These are phyloP conservation scores for Bradypodion ventrale DNA, from an alignment of 2,797 vertebrate genomes.

Conservation along the genomic window DNA sequence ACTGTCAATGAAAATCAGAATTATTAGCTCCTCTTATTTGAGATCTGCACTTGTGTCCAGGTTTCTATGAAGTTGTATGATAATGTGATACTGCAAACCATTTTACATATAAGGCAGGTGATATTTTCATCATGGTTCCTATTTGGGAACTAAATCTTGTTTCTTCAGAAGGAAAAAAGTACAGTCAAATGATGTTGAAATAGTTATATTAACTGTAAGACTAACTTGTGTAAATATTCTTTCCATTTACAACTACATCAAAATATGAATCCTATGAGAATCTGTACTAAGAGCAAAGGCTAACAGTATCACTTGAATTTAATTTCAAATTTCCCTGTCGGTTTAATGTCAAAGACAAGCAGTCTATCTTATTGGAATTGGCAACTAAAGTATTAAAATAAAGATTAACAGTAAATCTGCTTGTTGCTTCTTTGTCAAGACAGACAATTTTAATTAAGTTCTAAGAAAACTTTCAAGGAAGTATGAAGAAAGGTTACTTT, in stretches of 20 bases:
- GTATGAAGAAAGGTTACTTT: neutral
- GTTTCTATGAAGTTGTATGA: neutral
- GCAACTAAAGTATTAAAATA: conserved; percentile 1
- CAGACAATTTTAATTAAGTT: neutral
- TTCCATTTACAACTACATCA: neutral
- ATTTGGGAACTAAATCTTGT: neutral
- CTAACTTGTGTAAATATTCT: neutral
- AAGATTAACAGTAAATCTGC: neutral
- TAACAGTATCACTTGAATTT: neutral
- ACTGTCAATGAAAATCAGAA: conserved; percentile 35
- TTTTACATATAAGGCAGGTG: neutral
- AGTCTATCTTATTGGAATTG: neutral
- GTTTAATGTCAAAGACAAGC: neutral
- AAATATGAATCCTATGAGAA: neutral
- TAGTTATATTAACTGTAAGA: neutral
- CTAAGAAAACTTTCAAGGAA: neutral
- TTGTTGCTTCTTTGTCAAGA: neutral
- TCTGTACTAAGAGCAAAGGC: neutral
- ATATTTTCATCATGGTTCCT: neutral
- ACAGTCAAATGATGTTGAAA: neutral
- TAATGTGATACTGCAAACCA: neutral
- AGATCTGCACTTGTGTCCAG: neutral
- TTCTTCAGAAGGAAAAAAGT: no score
- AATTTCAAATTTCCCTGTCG: neutral
- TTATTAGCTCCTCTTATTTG: neutral